Evolutionary conservation across 1,140 invertebrate genomes (phyloP).

Genomic region (Wasmannia auropunctata): DNA sequence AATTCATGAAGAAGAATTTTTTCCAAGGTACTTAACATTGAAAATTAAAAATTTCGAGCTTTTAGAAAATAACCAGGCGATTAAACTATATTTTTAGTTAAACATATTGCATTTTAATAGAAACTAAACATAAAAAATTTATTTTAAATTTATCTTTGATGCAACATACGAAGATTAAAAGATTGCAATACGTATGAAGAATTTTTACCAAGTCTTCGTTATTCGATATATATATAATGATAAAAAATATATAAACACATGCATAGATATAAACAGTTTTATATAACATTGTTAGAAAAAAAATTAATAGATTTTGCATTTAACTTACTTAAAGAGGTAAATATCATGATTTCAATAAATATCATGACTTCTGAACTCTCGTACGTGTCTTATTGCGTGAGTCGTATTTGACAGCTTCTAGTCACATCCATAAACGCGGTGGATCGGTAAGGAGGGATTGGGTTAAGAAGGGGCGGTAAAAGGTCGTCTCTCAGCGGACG

Average conservation of each 20-base stretch:
- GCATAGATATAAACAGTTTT: background rate
- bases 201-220: background rate
- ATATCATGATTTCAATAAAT: background rate
- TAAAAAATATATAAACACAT: background rate
- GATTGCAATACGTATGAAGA: background rate
- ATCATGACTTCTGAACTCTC: background rate
- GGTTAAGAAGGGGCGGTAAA: conserved; percentile 70
- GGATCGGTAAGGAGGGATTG: background rate
- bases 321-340: too few relatives aligned
- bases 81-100: background rate
- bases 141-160: background rate
- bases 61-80: background rate
- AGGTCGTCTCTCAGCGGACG: conserved; percentile 81
- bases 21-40: background rate
- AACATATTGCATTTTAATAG: background rate
- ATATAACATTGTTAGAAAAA: background rate
- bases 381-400: background rate
- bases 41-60: background rate
- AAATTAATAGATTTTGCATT: too few relatives aligned
- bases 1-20: conserved; percentile 3
- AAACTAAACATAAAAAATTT: background rate
- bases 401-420: background rate
- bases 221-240: background rate
- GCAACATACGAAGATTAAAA: background rate
- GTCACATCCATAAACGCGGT: conserved; percentile 1